Evolutionary conservation across 2,888 invertebrate species (phyloP).

Genomic region (Cataglyphis livida): DNA sequence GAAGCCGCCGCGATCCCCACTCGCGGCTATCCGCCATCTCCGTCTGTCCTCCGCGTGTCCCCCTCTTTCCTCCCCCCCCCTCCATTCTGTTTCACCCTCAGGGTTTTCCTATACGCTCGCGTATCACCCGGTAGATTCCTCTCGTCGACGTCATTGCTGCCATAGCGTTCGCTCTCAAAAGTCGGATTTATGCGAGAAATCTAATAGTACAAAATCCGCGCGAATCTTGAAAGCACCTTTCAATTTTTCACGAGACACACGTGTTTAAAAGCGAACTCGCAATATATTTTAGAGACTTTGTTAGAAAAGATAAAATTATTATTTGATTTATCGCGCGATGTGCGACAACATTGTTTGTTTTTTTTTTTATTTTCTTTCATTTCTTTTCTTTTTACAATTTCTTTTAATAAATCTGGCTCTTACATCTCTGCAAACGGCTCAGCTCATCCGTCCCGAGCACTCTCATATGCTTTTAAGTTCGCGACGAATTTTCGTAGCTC

Average conservation of each 20-base stretch:
- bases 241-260: neutral
- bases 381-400: neutral
- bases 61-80: slow-evolving; percentile 26
- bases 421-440: neutral
- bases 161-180: slow-evolving; percentile 31
- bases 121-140: slow-evolving; percentile 54
- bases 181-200: slow-evolving; percentile 45
- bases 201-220: slow-evolving; percentile 22
- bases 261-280: neutral
- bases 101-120: slow-evolving; percentile 33
- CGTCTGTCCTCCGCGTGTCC: slow-evolving; percentile 55
- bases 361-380: neutral
- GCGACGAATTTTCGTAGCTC: slow-evolving; percentile 42
- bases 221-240: neutral
- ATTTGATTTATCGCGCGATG: neutral
- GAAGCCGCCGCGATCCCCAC: slow-evolving; percentile 58
- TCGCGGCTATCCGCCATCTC: slow-evolving; percentile 61
- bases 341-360: neutral
- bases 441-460: neutral
- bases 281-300: neutral
- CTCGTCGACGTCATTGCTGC: slow-evolving; percentile 45
- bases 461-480: slow-evolving; percentile 40
- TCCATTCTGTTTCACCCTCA: slow-evolving; percentile 36
- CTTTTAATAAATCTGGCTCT: neutral
- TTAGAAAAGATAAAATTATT: slow-evolving; percentile 2